These are phyloP conservation scores for Bombylius major DNA, from an alignment of 2,888 invertebrate species.

Conservation along the genomic window DNA sequence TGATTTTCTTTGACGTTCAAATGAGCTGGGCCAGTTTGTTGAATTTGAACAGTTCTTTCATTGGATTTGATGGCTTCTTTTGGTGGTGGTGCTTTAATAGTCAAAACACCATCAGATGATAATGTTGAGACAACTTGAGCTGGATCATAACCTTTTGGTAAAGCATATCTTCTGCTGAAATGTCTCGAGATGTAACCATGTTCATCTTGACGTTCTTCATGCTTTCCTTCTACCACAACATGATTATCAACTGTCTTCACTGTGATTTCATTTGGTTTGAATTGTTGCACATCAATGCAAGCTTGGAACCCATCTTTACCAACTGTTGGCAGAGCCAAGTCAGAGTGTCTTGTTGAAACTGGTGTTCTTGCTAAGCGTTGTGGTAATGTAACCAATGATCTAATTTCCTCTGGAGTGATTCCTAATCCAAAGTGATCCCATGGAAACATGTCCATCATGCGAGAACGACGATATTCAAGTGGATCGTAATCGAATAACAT, in stretches of 20 bases:
- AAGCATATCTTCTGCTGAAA: conserved; percentile 56
- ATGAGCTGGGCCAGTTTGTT: conserved; percentile 47
- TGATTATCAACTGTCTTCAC: conserved; percentile 55
- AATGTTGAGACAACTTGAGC: conserved; percentile 60
- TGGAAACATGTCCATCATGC: neutral
- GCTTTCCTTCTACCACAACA: conserved; percentile 51
- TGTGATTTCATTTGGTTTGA: conserved; percentile 53
- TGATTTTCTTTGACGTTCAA: conserved; percentile 25
- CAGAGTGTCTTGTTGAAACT: neutral
- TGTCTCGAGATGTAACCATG: conserved; percentile 68
- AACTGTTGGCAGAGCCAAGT: conserved; percentile 13
- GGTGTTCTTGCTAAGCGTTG: too few relatives aligned
- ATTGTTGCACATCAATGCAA: conserved; percentile 55
- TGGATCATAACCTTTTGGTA: conserved; percentile 55
- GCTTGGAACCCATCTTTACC: conserved; percentile 58
- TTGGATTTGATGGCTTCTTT: conserved; percentile 23
- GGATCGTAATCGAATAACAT: neutral
- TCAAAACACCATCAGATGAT: conserved; percentile 70
- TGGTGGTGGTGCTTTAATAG: conserved; percentile 51
- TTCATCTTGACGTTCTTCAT: conserved; percentile 56
- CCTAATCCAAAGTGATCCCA: conserved; percentile 1
- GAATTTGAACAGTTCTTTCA: conserved; percentile 46
- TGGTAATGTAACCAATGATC: neutral
- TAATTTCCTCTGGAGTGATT: neutral
- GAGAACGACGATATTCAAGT: neutral